Evolutionary conservation across 2,888 invertebrate genomes (phyloP).

Genomic region (Loripinus fragilis): DNA sequence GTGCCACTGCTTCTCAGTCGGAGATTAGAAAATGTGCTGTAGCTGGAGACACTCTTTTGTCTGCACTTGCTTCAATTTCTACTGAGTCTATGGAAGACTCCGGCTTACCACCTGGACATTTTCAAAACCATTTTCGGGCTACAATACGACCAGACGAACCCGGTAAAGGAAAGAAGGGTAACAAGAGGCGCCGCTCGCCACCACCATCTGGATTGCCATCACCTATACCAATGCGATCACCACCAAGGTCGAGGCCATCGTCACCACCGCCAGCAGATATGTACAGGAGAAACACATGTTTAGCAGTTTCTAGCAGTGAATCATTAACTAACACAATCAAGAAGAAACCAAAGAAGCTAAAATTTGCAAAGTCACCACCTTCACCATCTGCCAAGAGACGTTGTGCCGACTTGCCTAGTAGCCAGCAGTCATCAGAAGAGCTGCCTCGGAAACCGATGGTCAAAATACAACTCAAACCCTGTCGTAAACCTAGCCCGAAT

Average conservation of each 20-base stretch:
- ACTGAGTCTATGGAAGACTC: not conserved
- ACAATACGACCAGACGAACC: constrained; percentile 1
- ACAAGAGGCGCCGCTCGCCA: not conserved
- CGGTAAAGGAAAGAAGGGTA: not conserved
- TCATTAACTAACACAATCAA: not conserved
- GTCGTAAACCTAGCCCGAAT: too few relatives aligned
- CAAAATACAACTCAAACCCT: too few relatives aligned
- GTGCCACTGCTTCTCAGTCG: not conserved
- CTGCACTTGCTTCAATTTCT: not conserved
- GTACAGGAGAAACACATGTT: too few relatives aligned
- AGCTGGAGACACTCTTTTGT: not conserved
- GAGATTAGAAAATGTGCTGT: not conserved
- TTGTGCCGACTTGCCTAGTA: too few relatives aligned
- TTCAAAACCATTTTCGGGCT: not conserved
- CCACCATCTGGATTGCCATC: not conserved
- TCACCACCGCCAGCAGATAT: not conserved
- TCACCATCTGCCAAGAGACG: too few relatives aligned
- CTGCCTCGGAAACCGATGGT: too few relatives aligned
- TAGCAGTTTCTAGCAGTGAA: not conserved
- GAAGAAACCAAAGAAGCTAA: not conserved
- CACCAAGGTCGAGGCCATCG: not conserved
- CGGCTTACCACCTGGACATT: not conserved
- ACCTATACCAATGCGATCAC: not conserved
- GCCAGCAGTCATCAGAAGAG: too few relatives aligned
- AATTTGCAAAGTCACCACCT: too few relatives aligned